Conservation (phyloP, 2,888 invertebrate genomes). For the Polylopha cassiicola region DNA sequence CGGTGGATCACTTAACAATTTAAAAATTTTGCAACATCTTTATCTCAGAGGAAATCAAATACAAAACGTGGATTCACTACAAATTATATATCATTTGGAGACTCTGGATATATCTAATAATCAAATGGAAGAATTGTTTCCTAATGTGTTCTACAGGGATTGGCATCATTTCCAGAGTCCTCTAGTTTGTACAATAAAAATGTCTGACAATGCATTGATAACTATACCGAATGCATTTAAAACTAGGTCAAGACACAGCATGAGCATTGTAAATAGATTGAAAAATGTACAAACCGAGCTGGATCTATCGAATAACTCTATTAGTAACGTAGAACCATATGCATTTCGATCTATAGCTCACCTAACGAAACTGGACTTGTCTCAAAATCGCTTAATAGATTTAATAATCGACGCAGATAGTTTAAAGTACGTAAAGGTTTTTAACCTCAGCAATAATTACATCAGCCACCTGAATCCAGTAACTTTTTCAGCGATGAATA, state of each 20-base stretch:
- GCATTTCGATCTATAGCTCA: constrained; percentile 53
- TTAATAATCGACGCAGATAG: constrained; percentile 51
- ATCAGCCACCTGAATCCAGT: constrained; percentile 44
- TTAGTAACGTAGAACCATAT: constrained; percentile 49
- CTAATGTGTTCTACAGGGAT: constrained; percentile 52
- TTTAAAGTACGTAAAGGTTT: constrained; percentile 42
- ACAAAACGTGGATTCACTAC: constrained; percentile 45
- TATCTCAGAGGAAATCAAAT: constrained; percentile 53
- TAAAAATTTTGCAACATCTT: constrained; percentile 52
- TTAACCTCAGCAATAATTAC: constrained; percentile 56
- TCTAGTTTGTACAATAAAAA: constrained; percentile 51
- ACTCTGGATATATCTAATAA: constrained; percentile 63
- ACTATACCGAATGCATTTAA: constrained; percentile 45
- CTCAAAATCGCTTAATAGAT: constrained; percentile 45
- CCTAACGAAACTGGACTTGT: constrained; percentile 51
- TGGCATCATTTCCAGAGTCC: constrained; percentile 53
- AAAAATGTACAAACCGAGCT: constrained; percentile 49
- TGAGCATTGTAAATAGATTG: constrained; percentile 30
- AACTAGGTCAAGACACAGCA: constrained; percentile 35
- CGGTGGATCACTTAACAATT: constrained; percentile 58
- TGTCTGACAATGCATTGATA: constrained; percentile 52
- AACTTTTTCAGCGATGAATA: constrained; percentile 52
- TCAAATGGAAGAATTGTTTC: constrained; percentile 44
- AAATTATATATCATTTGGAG: constrained; percentile 56
- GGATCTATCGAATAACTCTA: constrained; percentile 57